phyloP scores from a whole-genome alignment of 2,888 invertebrate species.

The Teleogryllus oceanicus region DNA sequence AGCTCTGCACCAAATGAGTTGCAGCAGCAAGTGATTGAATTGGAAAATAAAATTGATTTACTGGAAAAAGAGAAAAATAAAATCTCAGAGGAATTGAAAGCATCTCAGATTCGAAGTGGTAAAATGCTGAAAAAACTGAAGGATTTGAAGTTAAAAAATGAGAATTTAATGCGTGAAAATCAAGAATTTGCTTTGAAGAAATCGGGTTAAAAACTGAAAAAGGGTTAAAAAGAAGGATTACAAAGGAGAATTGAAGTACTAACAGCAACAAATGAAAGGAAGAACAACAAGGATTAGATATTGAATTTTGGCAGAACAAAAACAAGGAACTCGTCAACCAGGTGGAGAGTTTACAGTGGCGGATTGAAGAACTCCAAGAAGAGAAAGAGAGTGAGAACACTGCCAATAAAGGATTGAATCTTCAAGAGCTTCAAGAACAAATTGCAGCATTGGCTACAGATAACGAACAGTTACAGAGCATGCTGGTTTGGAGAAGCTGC shows the following conservation, averaged over 20 bases:
- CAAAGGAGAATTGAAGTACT: conserved; percentile 70
- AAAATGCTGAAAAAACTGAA: conserved; percentile 82
- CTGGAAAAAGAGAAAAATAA: conserved; percentile 58
- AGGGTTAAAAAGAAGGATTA: conserved; percentile 65
- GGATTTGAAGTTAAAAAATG: conserved; percentile 70
- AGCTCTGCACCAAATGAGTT: conserved; percentile 39
- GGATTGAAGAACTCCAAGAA: conserved; percentile 37
- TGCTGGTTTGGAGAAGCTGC: conserved; percentile 50
- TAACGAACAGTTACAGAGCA: conserved; percentile 56
- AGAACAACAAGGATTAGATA: conserved; percentile 73
- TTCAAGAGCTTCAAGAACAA: conserved; percentile 54
- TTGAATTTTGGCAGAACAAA: conserved; percentile 68
- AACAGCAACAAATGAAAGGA: conserved; percentile 71
- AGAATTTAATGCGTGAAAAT: conserved; percentile 49
- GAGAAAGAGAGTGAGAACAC: conserved; percentile 24
- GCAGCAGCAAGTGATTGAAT: conserved; percentile 52
- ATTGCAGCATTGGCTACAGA: conserved; percentile 59
- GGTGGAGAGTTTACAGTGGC: conserved; percentile 53
- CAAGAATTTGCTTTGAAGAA: conserved; percentile 55
- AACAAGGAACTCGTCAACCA: conserved; percentile 67
- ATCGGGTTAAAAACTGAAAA: too few relatives aligned
- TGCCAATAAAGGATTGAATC: conserved; percentile 38
- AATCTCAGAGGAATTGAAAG: conserved; percentile 60
- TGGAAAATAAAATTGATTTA: conserved; percentile 58
- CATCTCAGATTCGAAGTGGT: conserved; percentile 65